Percentiles rank a stretch among this genome's conserved stretches.
Evolutionary conservation across 2,113 vertebrate species (phyloP).

Genomic region (Laterallus jamaicensis): DNA sequence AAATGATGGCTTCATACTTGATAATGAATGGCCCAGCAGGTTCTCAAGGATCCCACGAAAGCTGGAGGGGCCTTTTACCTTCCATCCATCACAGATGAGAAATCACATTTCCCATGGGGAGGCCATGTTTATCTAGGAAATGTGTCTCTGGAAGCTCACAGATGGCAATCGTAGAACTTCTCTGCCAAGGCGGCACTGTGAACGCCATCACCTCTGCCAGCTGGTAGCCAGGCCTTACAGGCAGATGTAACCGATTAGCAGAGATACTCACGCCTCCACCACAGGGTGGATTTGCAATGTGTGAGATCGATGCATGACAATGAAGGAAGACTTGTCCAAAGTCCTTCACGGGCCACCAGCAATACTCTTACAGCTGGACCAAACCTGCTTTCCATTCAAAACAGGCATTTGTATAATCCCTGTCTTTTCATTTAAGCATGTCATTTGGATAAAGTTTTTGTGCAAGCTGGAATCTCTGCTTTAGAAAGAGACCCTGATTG

Average conservation of each 20-base stretch:
- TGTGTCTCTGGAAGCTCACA: not conserved
- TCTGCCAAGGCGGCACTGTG: not conserved
- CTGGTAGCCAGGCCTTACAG: not conserved
- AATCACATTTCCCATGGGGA: not conserved
- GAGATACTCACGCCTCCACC: not conserved
- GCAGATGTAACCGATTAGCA: constrained; percentile 43
- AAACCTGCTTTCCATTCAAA: not conserved
- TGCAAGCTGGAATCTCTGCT: not conserved
- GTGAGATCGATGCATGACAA: not conserved
- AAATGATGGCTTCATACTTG: not conserved
- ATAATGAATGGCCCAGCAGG: not conserved
- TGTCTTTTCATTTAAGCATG: not conserved
- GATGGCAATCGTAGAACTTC: not conserved
- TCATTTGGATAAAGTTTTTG: not conserved
- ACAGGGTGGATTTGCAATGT: not conserved
- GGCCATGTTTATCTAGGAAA: not conserved
- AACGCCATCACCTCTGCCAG: not conserved
- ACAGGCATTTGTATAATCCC: not conserved
- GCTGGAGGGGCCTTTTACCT: not conserved
- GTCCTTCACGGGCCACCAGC: not conserved
- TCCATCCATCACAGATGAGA: not conserved
- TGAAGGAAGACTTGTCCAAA: not conserved
- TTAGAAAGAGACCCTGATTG: not conserved
- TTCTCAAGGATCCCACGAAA: not conserved
- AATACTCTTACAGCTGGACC: not conserved